phyloP scores from a whole-genome alignment of 2,113 vertebrate genomes.

The Cercopithecus mona region DNA sequence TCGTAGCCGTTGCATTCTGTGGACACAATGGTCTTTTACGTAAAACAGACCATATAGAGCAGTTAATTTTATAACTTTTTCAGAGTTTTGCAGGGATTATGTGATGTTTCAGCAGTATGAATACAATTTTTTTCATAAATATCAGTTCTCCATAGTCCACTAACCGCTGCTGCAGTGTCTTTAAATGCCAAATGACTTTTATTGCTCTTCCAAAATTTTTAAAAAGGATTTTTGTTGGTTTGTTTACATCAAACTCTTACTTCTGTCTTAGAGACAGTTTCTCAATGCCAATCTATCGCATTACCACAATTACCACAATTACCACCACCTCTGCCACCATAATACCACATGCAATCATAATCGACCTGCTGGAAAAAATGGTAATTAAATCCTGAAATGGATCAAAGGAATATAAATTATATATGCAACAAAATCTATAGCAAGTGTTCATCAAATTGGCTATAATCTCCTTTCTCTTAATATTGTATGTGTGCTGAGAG shows the following conservation, averaged over 20 bases:
- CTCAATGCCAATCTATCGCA: not conserved
- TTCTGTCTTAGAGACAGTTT: not conserved
- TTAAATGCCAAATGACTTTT: constrained; percentile 61
- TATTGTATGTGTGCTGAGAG: not conserved
- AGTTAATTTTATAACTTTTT: constrained; percentile 47
- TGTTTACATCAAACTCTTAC: constrained; percentile 9
- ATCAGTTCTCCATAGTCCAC: constrained; percentile 63
- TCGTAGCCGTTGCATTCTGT: not conserved
- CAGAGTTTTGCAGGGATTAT: constrained; percentile 64
- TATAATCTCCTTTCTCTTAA: constrained; percentile 63
- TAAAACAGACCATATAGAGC: not conserved
- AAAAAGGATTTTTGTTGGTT: not conserved
- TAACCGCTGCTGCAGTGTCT: not conserved
- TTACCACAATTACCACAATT: not conserved
- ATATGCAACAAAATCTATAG: constrained; percentile 65
- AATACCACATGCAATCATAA: constrained; percentile 19
- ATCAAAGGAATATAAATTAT: constrained; percentile 70
- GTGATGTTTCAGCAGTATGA: constrained; percentile 41
- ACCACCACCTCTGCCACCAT: not conserved
- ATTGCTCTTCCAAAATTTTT: constrained; percentile 53
- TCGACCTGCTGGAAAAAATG: constrained; percentile 69
- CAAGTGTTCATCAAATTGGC: constrained; percentile 56
- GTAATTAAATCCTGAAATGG: constrained; percentile 63
- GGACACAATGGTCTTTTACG: not conserved
- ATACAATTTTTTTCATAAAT: constrained; percentile 57